Evolutionary conservation across 2,113 vertebrate species (phyloP).

Genomic region (Crotalus horridus): DNA sequence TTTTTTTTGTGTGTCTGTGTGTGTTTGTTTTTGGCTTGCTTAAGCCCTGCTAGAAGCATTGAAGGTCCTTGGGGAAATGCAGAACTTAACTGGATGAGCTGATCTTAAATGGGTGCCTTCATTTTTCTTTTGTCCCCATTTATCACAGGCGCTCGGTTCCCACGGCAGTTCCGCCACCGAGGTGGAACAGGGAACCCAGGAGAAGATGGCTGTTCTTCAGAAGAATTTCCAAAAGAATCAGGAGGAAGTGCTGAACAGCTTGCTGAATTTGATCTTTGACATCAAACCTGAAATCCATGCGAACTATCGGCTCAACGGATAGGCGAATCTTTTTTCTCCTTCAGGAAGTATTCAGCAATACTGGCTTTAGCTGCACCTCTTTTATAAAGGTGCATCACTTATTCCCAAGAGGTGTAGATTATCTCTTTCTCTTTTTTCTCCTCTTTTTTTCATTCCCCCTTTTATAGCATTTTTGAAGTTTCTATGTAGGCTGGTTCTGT

Average conservation of each 20-base stretch:
- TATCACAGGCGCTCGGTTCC: slow-evolving; percentile 84
- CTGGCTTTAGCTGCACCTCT: slow-evolving; percentile 28
- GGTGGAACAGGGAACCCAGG: slow-evolving; percentile 87
- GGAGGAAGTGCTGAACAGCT: slow-evolving; percentile 81
- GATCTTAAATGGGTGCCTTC: background rate
- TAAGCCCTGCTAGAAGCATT: background rate
- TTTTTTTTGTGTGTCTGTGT: background rate
- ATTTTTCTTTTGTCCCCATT: background rate
- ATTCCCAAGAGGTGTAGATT: slow-evolving; percentile 56
- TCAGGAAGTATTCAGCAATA: slow-evolving; percentile 18
- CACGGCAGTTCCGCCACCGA: slow-evolving; percentile 92
- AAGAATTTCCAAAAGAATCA: slow-evolving; percentile 83
- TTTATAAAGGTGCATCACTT: slow-evolving; percentile 57
- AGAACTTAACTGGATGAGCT: too few species aligned
- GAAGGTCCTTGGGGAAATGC: too few species aligned
- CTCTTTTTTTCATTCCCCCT: slow-evolving; percentile 30
- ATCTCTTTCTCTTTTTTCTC: background rate
- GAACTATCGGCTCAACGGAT: slow-evolving; percentile 91
- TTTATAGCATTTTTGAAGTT: slow-evolving; percentile 28
- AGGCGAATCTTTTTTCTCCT: slow-evolving; percentile 1
- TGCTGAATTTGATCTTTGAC: slow-evolving; percentile 86
- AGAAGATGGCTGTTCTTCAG: slow-evolving; percentile 85
- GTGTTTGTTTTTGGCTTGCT: background rate
- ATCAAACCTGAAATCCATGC: slow-evolving; percentile 91
- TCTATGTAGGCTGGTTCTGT: slow-evolving; percentile 23